Percentiles rank a stretch among this genome's conserved stretches.
These are phyloP conservation scores for Tragelaphus imberbis DNA, from an alignment of 2,113 vertebrate genomes.

Conservation along the genomic window DNA sequence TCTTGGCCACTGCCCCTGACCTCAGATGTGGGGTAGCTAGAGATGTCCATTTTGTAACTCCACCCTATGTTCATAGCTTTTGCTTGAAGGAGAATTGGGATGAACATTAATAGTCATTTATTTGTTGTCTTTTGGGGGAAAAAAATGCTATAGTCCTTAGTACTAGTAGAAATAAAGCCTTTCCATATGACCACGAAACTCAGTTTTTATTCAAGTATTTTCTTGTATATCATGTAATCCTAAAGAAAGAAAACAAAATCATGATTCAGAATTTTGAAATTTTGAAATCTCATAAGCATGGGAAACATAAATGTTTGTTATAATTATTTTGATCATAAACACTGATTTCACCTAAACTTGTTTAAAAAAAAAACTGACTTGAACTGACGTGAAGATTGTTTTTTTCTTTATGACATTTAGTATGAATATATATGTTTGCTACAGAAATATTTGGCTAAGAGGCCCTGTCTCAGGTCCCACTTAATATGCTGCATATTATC, in stretches of 20 bases:
- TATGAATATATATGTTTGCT: background rate
- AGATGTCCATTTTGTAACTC: background rate
- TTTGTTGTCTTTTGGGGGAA: background rate
- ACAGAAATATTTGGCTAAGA: background rate
- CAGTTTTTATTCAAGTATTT: background rate
- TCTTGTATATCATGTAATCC: background rate
- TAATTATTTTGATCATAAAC: background rate
- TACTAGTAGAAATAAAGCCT: background rate
- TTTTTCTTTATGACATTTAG: background rate
- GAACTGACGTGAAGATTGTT: background rate
- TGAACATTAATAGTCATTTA: background rate
- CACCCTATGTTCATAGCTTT: background rate
- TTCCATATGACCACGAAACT: background rate
- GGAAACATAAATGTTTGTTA: background rate
- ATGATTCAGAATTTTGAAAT: background rate
- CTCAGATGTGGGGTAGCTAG: too few species aligned
- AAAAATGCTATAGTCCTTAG: background rate
- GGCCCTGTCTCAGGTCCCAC: accelerated
- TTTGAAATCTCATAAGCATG: background rate
- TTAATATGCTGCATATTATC: background rate
- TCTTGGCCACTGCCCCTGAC: too few species aligned
- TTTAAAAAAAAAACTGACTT: background rate
- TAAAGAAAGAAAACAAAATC: background rate
- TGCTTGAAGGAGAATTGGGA: background rate
- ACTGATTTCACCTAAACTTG: background rate